Conservation (phyloP, 2,113 vertebrate genomes). For the Galeopterus variegatus region DNA sequence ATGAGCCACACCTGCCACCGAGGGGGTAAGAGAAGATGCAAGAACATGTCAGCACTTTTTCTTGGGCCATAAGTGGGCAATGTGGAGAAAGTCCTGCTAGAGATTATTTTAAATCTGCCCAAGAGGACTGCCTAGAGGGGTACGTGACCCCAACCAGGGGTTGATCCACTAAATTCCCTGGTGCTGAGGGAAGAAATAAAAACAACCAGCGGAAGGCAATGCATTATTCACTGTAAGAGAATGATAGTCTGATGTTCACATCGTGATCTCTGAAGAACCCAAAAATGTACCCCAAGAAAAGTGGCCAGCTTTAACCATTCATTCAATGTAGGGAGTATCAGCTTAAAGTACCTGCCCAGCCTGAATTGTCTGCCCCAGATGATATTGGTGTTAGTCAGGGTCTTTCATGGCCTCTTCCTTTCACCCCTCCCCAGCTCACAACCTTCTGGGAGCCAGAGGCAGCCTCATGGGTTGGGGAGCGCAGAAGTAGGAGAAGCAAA, state of each 20-base stretch:
- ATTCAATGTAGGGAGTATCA: neutral
- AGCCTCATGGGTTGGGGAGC: neutral
- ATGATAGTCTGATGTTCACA: neutral
- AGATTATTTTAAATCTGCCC: neutral
- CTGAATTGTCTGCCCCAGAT: neutral
- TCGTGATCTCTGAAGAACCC: neutral
- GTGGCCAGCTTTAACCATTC: neutral
- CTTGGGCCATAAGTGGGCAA: neutral
- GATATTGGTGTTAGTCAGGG: neutral
- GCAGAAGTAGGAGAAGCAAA: neutral
- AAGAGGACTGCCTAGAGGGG: neutral
- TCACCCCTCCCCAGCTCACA: neutral
- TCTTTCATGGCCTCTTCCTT: neutral
- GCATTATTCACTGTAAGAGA: neutral
- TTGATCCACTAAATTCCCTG: neutral
- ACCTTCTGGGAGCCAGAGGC: neutral
- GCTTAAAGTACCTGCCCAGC: neutral
- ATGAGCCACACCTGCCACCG: neutral
- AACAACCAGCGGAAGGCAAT: neutral
- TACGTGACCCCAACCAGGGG: neutral
- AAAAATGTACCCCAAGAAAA: neutral
- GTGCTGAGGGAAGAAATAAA: neutral
- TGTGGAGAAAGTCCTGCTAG: neutral
- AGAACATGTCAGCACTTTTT: neutral
- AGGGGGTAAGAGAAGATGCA: neutral